Evolutionary conservation across 2,888 invertebrate genomes (phyloP).

Genomic region (Actias luna): DNA sequence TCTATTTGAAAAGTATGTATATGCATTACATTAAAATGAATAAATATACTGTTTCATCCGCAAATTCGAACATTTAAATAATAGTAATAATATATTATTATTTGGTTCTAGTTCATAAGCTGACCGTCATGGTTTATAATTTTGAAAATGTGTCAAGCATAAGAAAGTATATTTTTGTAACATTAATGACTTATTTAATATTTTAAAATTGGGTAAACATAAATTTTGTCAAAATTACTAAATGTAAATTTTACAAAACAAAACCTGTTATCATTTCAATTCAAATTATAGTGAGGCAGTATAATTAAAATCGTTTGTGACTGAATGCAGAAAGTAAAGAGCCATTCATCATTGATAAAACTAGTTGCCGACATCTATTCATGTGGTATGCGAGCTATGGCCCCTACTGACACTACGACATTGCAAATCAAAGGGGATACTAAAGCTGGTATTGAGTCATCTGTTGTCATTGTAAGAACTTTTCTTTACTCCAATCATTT

Average conservation of each 20-base stretch:
- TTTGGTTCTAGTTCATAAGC: background rate
- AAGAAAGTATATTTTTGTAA: background rate
- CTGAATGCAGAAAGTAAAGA: constrained; percentile 9
- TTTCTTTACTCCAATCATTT: background rate
- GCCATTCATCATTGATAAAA: constrained; percentile 69
- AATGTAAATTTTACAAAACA: background rate
- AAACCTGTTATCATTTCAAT: constrained; percentile 4
- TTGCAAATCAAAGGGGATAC: background rate
- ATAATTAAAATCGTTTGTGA: constrained; percentile 14
- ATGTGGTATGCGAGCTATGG: constrained; percentile 27
- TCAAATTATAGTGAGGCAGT: constrained; percentile 3
- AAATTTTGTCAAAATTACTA: background rate
- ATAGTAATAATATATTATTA: background rate
- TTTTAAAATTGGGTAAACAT: background rate
- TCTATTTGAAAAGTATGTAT: background rate
- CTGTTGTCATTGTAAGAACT: background rate
- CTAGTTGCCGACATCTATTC: constrained; percentile 60
- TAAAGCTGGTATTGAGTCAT: background rate
- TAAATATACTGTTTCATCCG: background rate
- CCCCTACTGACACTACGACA: background rate
- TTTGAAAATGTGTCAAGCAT: too few species aligned
- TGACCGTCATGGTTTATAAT: background rate
- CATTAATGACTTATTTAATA: background rate
- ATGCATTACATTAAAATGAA: background rate
- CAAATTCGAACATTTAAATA: too few species aligned